These are phyloP conservation scores for Paramormyrops hopkinsi DNA, from an alignment of 2,797 vertebrate genomes.

Conservation along the genomic window DNA sequence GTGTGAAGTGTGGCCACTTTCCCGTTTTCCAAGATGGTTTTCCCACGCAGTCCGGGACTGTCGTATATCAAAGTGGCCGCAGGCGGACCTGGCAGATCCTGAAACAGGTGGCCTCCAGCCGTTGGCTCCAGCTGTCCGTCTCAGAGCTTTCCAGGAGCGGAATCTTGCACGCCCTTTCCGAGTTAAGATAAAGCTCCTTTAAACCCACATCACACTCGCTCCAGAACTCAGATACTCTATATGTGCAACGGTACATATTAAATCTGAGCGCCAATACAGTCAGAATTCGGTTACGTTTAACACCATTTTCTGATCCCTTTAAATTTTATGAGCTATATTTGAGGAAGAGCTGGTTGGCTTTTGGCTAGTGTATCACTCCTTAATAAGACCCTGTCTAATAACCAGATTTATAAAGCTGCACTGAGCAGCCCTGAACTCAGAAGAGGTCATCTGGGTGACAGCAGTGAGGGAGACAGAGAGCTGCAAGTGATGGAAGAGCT, in stretches of 20 bases:
- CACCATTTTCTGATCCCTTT: neutral
- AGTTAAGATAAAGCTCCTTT: neutral
- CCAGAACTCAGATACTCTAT: neutral
- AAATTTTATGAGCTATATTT: neutral
- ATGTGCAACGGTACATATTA: neutral
- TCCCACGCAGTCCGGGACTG: neutral
- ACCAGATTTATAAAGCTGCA: neutral
- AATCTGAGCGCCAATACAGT: neutral
- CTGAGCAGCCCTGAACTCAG: constrained; percentile 28
- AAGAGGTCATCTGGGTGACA: constrained; percentile 30
- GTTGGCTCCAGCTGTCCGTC: neutral
- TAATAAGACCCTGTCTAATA: neutral
- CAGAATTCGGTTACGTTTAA: neutral
- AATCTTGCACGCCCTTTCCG: neutral
- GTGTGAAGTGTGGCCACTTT: neutral
- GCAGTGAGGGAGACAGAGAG: constrained; percentile 20
- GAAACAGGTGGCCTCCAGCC: neutral
- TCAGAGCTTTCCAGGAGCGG: neutral
- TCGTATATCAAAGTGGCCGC: neutral
- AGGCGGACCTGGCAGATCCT: neutral
- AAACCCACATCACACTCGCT: neutral
- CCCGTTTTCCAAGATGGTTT: neutral
- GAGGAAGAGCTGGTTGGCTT: neutral
- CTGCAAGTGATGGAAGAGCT: constrained; percentile 41
- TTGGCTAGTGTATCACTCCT: constrained; percentile 5